A percentile compares a stretch with the other conserved stretches of the same genome.
phyloP scores from a whole-genome alignment of 2,113 vertebrate species.

The Ceratotherium simum region DNA sequence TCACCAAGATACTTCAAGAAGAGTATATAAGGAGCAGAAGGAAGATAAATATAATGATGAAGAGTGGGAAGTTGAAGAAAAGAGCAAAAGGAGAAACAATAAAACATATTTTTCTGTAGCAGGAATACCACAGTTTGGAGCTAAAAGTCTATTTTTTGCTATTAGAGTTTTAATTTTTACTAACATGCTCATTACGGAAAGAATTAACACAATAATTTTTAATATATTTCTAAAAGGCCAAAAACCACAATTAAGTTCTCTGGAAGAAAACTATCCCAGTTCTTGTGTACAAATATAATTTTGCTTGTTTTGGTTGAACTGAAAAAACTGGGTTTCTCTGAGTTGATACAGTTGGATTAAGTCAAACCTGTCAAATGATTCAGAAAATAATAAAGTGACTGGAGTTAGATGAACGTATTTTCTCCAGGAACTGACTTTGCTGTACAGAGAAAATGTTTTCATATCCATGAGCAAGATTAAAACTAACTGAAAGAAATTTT shows the following conservation, averaged over 20 bases:
- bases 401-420: neutral
- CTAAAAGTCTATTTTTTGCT: neutral
- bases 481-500: neutral
- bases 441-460: neutral
- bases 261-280: neutral
- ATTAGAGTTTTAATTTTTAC: conserved; percentile 1
- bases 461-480: neutral
- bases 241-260: neutral
- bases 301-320: neutral
- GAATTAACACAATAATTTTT: neutral
- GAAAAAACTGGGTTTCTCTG: neutral
- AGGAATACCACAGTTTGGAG: neutral
- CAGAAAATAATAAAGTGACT: neutral
- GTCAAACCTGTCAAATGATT: neutral
- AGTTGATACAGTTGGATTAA: neutral
- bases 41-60: neutral
- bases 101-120: neutral
- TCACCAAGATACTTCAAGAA: neutral
- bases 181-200: neutral
- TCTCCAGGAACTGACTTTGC: neutral
- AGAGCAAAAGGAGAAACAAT: neutral
- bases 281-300: neutral
- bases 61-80: neutral
- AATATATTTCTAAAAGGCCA: neutral
- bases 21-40: neutral